Evolutionary conservation across 2,888 invertebrate species (phyloP).

Genomic region (Ormyrus labotus): DNA sequence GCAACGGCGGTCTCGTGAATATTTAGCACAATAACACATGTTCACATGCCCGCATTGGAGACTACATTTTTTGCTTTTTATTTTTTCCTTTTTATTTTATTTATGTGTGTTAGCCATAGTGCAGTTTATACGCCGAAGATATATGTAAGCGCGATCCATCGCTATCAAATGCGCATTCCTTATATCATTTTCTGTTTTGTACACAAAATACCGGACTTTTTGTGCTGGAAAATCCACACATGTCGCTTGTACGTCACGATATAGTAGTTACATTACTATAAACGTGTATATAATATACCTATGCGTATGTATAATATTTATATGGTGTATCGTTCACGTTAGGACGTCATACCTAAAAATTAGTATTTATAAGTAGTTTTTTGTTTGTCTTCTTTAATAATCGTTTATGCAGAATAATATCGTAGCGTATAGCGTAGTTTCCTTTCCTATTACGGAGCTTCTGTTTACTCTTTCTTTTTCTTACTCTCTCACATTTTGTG

Average conservation of each 20-base stretch:
- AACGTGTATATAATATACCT: slow-evolving; percentile 59
- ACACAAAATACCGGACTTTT: slow-evolving; percentile 74
- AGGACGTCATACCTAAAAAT: slow-evolving; percentile 65
- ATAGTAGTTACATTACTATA: slow-evolving; percentile 62
- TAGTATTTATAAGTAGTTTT: slow-evolving; percentile 66
- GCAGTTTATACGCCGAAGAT: slow-evolving; percentile 42
- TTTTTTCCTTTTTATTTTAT: slow-evolving; percentile 33
- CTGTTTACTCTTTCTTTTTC: slow-evolving; percentile 43
- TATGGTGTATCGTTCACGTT: slow-evolving; percentile 65
- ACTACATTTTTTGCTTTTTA: slow-evolving; percentile 55
- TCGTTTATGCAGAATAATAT: slow-evolving; percentile 62
- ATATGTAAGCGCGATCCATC: slow-evolving; percentile 45
- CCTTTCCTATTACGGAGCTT: slow-evolving; percentile 58
- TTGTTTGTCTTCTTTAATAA: slow-evolving; percentile 49
- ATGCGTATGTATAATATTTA: slow-evolving; percentile 67
- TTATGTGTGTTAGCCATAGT: slow-evolving; percentile 34
- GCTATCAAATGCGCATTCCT: slow-evolving; percentile 31
- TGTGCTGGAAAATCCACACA: slow-evolving; percentile 70
- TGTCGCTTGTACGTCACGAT: slow-evolving; percentile 65
- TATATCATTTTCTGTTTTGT: slow-evolving; percentile 63
- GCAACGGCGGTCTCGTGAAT: slow-evolving; percentile 15
- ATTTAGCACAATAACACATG: slow-evolving; percentile 33
- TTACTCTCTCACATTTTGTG: slow-evolving; percentile 25
- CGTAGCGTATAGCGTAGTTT: slow-evolving; percentile 62
- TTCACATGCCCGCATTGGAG: slow-evolving; percentile 22